Base-by-base conservation (phyloP, 1,140 invertebrate genomes). In the Diploscapter pachys region DNA sequence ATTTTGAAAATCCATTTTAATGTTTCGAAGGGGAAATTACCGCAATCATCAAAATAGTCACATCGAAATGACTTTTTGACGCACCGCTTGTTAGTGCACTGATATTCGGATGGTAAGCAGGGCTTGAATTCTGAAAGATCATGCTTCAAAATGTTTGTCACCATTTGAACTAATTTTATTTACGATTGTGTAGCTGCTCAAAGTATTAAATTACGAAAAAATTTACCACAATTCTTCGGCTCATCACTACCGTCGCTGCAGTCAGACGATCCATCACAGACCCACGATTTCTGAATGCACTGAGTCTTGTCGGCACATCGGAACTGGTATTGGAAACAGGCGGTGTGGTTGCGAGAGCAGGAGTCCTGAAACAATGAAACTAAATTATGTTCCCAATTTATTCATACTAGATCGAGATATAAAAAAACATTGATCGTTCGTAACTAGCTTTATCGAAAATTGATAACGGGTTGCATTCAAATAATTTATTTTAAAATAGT, bases 51-150 rank as follows among this genome's bases (percentile, higher is more conserved):
- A 78, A 87, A 87, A 13, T 87, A 86, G 76, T 88, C 89, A 81
- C 88, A 89, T 50, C 85, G 81, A 84, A 88, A 88, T 61, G 87
- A 81, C 3, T 89, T 89, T 0, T 94, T 93, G 71, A 98, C 94
- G 87, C 96, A 98, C 11, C 95, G 88, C 4, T 93, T 92, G 86
- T 96, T 96, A 57, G 91, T 91, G 88, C 96, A 98, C 49, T 92
- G 89, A 86, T 96, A 98, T 87, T 97, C 93, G 5, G 92, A 92
- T 64, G 90, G 90, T 80, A 93, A 91, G 86, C 96, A 99, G 0
- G 92, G 89, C 2, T 92, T 92, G 84, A 96, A 96, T 87, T 91
- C 93, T 93, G 86, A 63, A 79, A 70, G 13, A 31, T 78, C 4
- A 53, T 51, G 54, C 59, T 48, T 3, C 4, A 52, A 31, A 71